These are phyloP conservation scores for Glyptemys insculpta DNA, from an alignment of 2,797 vertebrate species.

Conservation along the genomic window DNA sequence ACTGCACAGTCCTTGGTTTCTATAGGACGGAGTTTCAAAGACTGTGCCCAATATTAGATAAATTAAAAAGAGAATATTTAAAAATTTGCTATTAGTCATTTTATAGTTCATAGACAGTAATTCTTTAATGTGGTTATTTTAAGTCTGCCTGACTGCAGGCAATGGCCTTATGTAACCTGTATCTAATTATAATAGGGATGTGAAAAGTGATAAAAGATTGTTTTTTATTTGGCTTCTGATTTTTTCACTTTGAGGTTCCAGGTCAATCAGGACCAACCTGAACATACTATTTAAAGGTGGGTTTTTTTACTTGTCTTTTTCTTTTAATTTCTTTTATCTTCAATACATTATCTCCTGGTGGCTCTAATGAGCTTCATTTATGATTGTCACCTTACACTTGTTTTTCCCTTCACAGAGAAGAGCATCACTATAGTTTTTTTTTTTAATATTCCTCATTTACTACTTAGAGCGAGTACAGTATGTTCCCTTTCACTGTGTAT, in stretches of 20 bases:
- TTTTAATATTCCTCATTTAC: not conserved
- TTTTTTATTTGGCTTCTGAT: not conserved
- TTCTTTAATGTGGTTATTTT: not conserved
- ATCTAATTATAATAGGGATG: not conserved
- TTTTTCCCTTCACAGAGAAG: not conserved
- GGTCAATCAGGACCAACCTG: not conserved
- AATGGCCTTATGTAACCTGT: not conserved
- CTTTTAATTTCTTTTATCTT: constrained; percentile 19
- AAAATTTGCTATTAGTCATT: not conserved
- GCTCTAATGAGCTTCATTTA: not conserved
- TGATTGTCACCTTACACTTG: not conserved
- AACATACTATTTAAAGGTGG: not conserved
- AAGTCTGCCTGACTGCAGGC: not conserved
- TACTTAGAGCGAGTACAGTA: not conserved
- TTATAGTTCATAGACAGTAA: not conserved
- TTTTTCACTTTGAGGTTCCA: not conserved
- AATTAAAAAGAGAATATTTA: not conserved
- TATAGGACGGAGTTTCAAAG: not conserved
- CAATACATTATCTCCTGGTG: not conserved
- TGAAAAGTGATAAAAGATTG: not conserved
- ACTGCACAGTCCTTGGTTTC: not conserved
- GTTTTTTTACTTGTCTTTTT: not conserved
- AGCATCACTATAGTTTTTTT: not conserved
- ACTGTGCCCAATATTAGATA: not conserved
- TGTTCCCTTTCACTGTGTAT: not conserved